These are phyloP conservation scores for Esox masquinongy DNA, from an alignment of 2,797 vertebrate species.

Conservation along the genomic window DNA sequence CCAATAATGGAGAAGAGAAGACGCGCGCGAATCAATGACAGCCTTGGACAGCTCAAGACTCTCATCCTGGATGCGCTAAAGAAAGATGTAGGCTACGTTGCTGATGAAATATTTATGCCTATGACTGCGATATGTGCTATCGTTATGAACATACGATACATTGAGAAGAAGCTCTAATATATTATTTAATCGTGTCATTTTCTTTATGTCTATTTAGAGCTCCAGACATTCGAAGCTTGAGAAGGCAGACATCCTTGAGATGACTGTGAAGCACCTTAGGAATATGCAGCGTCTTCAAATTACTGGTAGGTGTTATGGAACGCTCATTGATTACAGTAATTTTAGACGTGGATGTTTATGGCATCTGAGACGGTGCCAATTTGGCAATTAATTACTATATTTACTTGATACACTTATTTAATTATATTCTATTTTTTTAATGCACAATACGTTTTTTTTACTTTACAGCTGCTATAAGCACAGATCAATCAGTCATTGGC, in stretches of 20 bases:
- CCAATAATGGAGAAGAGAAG: conserved; percentile 90
- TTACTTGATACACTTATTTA: background rate
- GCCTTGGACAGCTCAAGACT: conserved; percentile 86
- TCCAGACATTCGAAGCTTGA: conserved; percentile 95
- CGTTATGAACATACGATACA: background rate
- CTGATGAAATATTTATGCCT: background rate
- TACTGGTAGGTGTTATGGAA: conserved; percentile 77
- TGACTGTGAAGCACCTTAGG: conserved; percentile 95
- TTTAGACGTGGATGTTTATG: background rate
- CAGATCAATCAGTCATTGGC: conserved; percentile 84
- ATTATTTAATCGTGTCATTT: conserved; percentile 2
- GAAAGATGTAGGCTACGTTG: conserved; percentile 81
- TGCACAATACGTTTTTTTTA: conserved; percentile 13
- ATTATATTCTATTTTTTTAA: background rate
- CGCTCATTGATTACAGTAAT: background rate
- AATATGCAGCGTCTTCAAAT: conserved; percentile 90
- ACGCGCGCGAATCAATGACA: conserved; percentile 88
- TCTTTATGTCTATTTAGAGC: conserved; percentile 71
- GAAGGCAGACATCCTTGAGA: conserved; percentile 95
- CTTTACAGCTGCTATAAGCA: conserved; percentile 79
- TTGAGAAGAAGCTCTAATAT: no score
- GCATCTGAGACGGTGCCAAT: background rate
- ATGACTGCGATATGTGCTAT: background rate
- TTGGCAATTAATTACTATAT: background rate
- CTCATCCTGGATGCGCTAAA: conserved; percentile 89